Evolutionary conservation across 2,113 vertebrate species (phyloP), one percentile per base, ranked within the genome.

Genomic region (Colistium nudipinnis): DNA sequence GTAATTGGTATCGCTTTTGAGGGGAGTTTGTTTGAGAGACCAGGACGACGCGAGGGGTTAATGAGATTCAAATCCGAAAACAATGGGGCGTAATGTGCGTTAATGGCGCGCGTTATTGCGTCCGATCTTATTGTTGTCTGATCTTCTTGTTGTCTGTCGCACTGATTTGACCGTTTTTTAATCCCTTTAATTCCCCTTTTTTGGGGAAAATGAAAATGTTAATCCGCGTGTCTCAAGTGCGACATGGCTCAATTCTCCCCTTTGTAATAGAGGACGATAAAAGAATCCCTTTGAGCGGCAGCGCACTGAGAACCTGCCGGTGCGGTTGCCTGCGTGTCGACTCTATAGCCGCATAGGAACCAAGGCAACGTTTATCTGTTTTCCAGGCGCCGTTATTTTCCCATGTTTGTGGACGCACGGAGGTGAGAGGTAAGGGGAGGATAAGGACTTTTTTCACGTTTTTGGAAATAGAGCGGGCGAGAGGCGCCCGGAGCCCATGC

Each of bases 281-380:
- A 4, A 33, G 38, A 28, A 25, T 12, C 22, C 30, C 16, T 53
- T 63, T 14, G 33, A 61, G 39, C 28, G 33, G 30, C 47, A 39
- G 33, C 1, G 2, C 33, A 43, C 47, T 35, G 35, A 36, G 28
- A 35, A 22, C 35, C 2, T 11, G 28, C 22, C 55, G 36, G 11
- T 25, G 4, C 16, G 9, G 17, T 30, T 43, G 2, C 11, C 7
- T 51, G 6, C 8, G 22, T 11, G 8, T 11, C 7, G 45, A 39
- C 17, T 53, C 53, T 64, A 10, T n/a, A n/a, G n/a, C n/a, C n/a
- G n/a, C n/a, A n/a, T n/a, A n/a, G 30, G 22, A 65, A 66, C 38
- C 24, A 52, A 56, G 7, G 55, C 2, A 6, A 1, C 38, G 13
- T 55, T 61, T 31, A 11, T 54, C 8, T 30, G 1, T 57, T 66